A percentile compares a stretch with the other conserved stretches of the same genome.
Conservation (phyloP, 2,888 invertebrate species). For the Acleris cristana region DNA sequence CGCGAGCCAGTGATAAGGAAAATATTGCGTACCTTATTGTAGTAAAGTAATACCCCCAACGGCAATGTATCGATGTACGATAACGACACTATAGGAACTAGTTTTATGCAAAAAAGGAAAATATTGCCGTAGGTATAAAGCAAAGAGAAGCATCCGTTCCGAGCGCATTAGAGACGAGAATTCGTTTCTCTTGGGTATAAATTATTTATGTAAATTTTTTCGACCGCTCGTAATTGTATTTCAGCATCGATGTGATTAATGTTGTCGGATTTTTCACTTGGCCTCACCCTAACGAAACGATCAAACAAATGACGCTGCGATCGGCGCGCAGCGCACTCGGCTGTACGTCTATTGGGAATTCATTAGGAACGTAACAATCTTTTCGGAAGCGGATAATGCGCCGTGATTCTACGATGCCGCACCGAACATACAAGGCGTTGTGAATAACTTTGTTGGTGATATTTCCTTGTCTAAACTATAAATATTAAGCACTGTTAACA, state of each 20-base stretch:
- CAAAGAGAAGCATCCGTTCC: conserved; percentile 44
- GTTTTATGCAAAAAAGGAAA: conserved; percentile 51
- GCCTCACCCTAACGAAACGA: conserved; percentile 71
- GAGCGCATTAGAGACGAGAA: conserved; percentile 61
- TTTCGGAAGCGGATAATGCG: conserved; percentile 53
- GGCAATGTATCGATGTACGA: conserved; percentile 42
- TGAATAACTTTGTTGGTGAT: no score
- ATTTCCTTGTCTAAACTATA: no score
- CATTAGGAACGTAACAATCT: conserved; percentile 56
- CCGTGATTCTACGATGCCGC: conserved; percentile 60
- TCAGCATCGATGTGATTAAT: conserved; percentile 79
- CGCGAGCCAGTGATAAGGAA: conserved; percentile 41
- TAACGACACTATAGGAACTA: conserved; percentile 42
- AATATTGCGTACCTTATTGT: conserved; percentile 35
- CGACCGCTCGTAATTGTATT: conserved; percentile 76
- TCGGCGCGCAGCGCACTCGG: conserved; percentile 60
- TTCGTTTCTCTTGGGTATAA: conserved; percentile 69
- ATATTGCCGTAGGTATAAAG: conserved; percentile 48
- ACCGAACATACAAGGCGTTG: conserved; percentile 25
- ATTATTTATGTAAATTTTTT: conserved; percentile 82
- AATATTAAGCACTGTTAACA: no score
- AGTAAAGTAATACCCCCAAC: conserved; percentile 43
- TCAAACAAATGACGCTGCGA: conserved; percentile 74
- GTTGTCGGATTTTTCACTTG: conserved; percentile 77
- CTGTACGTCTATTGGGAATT: conserved; percentile 69